Percentiles rank a stretch among this genome's conserved stretches.
Evolutionary conservation across 2,888 invertebrate genomes (phyloP).

Genomic region (Epinotia bilunana): DNA sequence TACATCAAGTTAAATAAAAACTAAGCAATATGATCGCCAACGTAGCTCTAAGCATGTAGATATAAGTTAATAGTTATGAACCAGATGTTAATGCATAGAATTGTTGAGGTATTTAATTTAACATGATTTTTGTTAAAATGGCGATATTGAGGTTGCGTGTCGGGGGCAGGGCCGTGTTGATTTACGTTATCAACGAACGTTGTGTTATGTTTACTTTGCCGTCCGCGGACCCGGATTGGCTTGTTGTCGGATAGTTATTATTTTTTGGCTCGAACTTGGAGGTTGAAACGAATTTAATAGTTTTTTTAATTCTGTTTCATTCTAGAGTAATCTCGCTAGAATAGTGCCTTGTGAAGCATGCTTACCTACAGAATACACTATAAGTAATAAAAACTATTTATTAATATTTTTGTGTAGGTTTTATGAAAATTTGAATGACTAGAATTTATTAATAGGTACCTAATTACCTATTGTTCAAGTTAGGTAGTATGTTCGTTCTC

Average conservation of each 20-base stretch:
- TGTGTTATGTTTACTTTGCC: constrained; percentile 9
- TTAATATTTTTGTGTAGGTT: constrained; percentile 76
- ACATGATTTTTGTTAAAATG: constrained; percentile 54
- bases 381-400: constrained; percentile 66
- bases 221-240: constrained; percentile 52
- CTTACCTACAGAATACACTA: constrained; percentile 70
- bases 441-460: constrained; percentile 49
- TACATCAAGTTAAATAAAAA: constrained; percentile 52
- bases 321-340: constrained; percentile 75
- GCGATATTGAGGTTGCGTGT: constrained; percentile 61
- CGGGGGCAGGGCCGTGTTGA: constrained; percentile 57
- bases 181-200: constrained; percentile 6
- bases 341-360: constrained; percentile 84
- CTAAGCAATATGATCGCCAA: constrained; percentile 81
- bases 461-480: constrained; percentile 51
- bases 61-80: constrained; percentile 61
- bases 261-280: constrained; percentile 78
- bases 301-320: constrained; percentile 67
- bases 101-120: constrained; percentile 49
- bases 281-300: constrained; percentile 81
- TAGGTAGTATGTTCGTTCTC: constrained; percentile 53
- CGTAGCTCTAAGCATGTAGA: constrained; percentile 70
- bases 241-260: constrained; percentile 73
- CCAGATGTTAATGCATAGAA: constrained; percentile 58
- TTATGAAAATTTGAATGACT: constrained; percentile 59